Percentiles rank a stretch among this genome's conserved stretches.
These are phyloP conservation scores for Ophioninae sp. DNA, from an alignment of 2,888 invertebrate species.

Conservation along the genomic window DNA sequence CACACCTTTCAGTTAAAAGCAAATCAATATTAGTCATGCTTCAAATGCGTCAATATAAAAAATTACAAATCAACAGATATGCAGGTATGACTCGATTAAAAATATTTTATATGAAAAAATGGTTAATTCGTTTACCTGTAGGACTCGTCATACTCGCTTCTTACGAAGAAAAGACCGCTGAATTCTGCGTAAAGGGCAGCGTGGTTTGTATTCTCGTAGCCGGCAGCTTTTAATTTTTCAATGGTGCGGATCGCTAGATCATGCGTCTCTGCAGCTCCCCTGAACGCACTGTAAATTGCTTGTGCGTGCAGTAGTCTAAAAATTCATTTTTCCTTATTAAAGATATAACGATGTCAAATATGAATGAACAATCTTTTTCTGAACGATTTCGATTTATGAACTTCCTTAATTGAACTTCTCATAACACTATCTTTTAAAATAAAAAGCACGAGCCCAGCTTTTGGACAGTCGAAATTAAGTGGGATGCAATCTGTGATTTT, in stretches of 20 bases:
- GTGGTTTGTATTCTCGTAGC: slow-evolving; percentile 73
- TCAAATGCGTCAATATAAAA: neutral
- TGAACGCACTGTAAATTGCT: slow-evolving; percentile 91
- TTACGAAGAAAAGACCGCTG: slow-evolving; percentile 90
- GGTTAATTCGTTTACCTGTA: slow-evolving; percentile 82
- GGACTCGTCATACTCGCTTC: slow-evolving; percentile 90
- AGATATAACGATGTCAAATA: neutral
- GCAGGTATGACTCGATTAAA: neutral
- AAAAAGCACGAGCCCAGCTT: too few species aligned
- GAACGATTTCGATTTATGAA: neutral
- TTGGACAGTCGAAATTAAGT: too few species aligned
- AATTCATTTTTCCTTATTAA: slow-evolving; percentile 24
- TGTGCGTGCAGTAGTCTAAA: slow-evolving; percentile 92
- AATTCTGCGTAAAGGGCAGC: slow-evolving; percentile 92
- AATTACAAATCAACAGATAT: neutral
- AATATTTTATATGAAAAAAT: neutral
- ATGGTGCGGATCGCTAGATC: slow-evolving; percentile 83
- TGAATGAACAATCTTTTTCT: neutral
- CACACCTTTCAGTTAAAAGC: neutral
- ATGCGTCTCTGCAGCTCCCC: slow-evolving; percentile 88
- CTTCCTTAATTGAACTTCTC: too few species aligned
- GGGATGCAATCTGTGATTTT: too few species aligned
- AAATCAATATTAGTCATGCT: neutral
- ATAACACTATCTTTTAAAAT: too few species aligned
- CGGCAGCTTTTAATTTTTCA: slow-evolving; percentile 81